Evolutionary conservation across 2,113 vertebrate genomes (phyloP).

Genomic region (Macquaria ambigua): DNA sequence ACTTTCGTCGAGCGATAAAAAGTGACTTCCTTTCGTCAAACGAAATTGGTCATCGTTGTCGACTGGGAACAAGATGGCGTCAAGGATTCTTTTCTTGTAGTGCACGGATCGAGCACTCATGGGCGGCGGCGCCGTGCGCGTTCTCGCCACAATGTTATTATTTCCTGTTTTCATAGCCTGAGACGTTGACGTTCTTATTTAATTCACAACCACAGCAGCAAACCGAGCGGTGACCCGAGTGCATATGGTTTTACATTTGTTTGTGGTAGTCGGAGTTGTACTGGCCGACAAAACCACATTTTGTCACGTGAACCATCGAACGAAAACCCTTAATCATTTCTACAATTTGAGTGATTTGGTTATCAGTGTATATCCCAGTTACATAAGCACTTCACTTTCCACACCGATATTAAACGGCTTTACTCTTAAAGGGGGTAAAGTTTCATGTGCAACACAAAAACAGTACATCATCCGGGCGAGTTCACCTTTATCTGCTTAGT

Average conservation of each 20-base stretch:
- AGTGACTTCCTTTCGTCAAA: background rate
- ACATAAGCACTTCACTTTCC: conserved; percentile 40
- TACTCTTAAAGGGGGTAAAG: accelerated
- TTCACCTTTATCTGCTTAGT: background rate
- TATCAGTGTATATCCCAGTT: background rate
- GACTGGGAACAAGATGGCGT: conserved; percentile 82
- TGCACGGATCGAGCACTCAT: conserved; percentile 43
- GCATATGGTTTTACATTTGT: background rate
- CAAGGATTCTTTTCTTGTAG: conserved; percentile 40
- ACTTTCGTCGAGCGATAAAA: background rate
- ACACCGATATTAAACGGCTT: background rate
- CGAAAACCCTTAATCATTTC: background rate
- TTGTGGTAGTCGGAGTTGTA: background rate
- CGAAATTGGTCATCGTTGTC: background rate
- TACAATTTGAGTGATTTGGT: background rate
- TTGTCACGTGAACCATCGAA: accelerated
- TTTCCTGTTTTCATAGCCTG: conserved; percentile 74
- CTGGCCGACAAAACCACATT: background rate
- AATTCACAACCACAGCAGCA: background rate
- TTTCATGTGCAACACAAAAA: background rate
- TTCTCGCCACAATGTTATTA: conserved; percentile 51
- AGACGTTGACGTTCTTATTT: background rate
- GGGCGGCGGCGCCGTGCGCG: conserved; percentile 79
- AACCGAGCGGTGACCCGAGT: background rate
- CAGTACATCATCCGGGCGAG: background rate